Evolutionary conservation across 2,888 invertebrate genomes (phyloP), one percentile per base, ranked within the genome.

Genomic region (Parnassius smintheus): DNA sequence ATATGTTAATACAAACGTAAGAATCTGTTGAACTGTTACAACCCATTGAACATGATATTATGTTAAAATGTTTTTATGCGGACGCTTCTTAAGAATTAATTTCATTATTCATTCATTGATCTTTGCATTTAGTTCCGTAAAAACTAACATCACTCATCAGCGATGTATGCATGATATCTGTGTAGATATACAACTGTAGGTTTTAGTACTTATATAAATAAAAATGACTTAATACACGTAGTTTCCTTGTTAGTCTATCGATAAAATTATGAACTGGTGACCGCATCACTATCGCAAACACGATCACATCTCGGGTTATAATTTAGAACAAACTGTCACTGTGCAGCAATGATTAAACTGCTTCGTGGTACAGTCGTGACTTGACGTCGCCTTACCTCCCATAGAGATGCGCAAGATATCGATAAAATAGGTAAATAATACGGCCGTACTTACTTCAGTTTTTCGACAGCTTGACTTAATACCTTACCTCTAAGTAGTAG

Each of bases 251-350:
- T 59, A 59, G 52, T 51, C 41, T 41, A 42, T 63, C 56, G 55
- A 67, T 67, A 65, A 52, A 54, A 64, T 56, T 25, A 53, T 56
- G 35, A 57, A 35, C 45, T 42, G 49, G 56, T 62, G 51, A 59
- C 62, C 69, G 62, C 68, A 68, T 66, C 70, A 71, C 65, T 71
- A 74, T 70, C 75, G 62, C 65, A 56, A 61, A 65, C 71, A 69
- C 70, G 71, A 72, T 74, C 72, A 63, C 63, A 60, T 62, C 67
- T 62, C 61, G 54, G 65, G 62, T 72, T 68, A 75, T 81, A 81
- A 81, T 79, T 78, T 73, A 76, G 75, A 72, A 72, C 71, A 65
- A 35, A 80, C 78, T 86, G 85, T 84, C 84, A 82, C 80, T 81
- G 75, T 68, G 66, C 69, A 69, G 68, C 75, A 74, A 72, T 81